Evolutionary conservation across 2,888 invertebrate genomes (phyloP).

Genomic region (Melanostoma scalare): DNA sequence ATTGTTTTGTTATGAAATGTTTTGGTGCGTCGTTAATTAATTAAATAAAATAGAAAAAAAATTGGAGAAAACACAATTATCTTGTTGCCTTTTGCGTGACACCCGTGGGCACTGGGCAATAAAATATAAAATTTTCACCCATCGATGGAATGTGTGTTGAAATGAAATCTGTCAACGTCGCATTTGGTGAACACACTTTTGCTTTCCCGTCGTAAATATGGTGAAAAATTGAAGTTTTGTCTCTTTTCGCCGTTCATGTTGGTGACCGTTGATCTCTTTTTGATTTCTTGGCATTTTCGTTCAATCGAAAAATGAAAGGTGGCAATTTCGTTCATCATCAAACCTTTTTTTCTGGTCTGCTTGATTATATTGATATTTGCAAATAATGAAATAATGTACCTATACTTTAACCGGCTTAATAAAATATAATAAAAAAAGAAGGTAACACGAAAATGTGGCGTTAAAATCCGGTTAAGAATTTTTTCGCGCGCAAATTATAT

Average conservation of each 20-base stretch:
- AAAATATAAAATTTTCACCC: background rate
- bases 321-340: background rate
- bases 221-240: constrained; percentile 24
- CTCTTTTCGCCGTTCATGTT: constrained; percentile 20
- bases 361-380: constrained; percentile 29
- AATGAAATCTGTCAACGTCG: constrained; percentile 74
- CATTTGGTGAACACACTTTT: constrained; percentile 57
- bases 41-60: too few relatives aligned
- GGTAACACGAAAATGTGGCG: constrained; percentile 11
- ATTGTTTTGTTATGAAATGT: constrained; percentile 13
- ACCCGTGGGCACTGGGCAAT: too few relatives aligned
- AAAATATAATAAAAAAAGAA: constrained; percentile 40
- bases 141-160: constrained; percentile 47
- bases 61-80: background rate
- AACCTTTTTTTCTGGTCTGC: constrained; percentile 34
- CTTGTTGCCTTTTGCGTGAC: background rate
- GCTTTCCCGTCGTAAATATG: constrained; percentile 28
- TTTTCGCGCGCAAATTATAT: constrained; percentile 52
- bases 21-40: background rate
- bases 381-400: constrained; percentile 40
- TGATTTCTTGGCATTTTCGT: constrained; percentile 33
- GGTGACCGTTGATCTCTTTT: constrained; percentile 10
- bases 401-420: constrained; percentile 56
- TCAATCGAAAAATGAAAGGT: constrained; percentile 22
- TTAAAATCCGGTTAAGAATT: constrained; percentile 1